Base-by-base conservation (phyloP, 2,797 vertebrate genomes). In the Sylvilagus floridanus region DNA sequence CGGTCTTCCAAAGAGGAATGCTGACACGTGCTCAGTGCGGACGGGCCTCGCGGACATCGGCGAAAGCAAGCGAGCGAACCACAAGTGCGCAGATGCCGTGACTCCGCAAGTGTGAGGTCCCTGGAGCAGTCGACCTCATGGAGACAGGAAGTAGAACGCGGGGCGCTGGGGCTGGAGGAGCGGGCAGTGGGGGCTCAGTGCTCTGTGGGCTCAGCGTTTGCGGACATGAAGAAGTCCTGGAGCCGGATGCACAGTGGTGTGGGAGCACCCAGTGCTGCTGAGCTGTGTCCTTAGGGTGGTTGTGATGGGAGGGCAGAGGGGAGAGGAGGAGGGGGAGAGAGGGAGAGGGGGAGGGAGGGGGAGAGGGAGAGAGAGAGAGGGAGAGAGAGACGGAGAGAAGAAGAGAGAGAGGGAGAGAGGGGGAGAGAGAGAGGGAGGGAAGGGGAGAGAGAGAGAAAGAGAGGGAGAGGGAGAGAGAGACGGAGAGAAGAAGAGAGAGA, bases 11-110 rank as follows among this genome's bases (percentile, higher is more conserved):
- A 35, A 66, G 50, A 52, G 84, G 47, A 6, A 21, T 11, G 11
- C 52, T 7, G 42, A 30, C 3, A 4, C 11, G 0, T 1, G 52
- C 7, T 4, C 6, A 0, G 4, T 2, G 3, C 10, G n/a, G 52
- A 8, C 9, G 76, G 22, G 17, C 16, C 22, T 17, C 0, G 22
- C 87, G 24, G 28, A 28, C 57, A 12, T 0, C 7, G 0, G 5
- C 19, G 13, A 13, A 28, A 10, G 3, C 17, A 83, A 30, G 37
- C 14, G 50, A 90, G 22, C 26, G 63, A 30, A 17, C 32, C 57
- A 7, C 28, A 17, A 13, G 57, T 63, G 11, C 1, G 4, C 3
- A 16, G 17, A 14, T 0, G 0, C 35, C 19, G 1, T 8, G 21
- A 16, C 9, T 37, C 54, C 82, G 30, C 71, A 35, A 35, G 35